Evolutionary conservation across 2,888 invertebrate species (phyloP).

Genomic region (Lathronympha strigana): DNA sequence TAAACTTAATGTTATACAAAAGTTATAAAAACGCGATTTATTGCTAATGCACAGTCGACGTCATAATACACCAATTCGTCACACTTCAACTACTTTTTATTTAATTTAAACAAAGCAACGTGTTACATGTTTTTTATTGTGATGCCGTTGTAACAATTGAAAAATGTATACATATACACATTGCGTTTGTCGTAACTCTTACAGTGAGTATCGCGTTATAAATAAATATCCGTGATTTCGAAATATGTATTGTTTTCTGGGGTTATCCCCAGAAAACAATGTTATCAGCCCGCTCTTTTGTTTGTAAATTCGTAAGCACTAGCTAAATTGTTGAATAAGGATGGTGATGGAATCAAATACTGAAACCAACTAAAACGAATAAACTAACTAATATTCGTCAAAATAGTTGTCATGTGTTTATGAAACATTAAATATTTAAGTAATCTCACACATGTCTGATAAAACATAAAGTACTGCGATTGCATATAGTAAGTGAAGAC

Average conservation of each 20-base stretch:
- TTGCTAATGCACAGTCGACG: constrained; percentile 32
- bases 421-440: background rate
- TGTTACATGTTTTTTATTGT: background rate
- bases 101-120: background rate
- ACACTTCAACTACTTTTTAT: background rate
- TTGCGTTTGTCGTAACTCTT: too few relatives aligned
- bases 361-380: too few relatives aligned
- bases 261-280: background rate
- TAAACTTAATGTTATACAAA: constrained; percentile 40
- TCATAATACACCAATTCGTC: constrained; percentile 9
- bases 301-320: background rate
- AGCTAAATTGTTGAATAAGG: background rate
- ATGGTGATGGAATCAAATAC: too few relatives aligned
- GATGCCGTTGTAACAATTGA: too few relatives aligned
- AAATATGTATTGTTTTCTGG: too few relatives aligned
- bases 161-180: too few relatives aligned
- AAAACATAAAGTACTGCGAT: background rate
- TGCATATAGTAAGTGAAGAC: background rate
- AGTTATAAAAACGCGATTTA: constrained; percentile 36
- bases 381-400: too few relatives aligned
- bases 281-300: background rate
- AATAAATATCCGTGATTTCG: too few relatives aligned
- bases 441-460: background rate
- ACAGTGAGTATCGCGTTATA: too few relatives aligned
- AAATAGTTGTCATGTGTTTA: too few relatives aligned